Evolutionary conservation across 2,113 vertebrate species (phyloP).

Genomic region (Oryzias curvinotus): DNA sequence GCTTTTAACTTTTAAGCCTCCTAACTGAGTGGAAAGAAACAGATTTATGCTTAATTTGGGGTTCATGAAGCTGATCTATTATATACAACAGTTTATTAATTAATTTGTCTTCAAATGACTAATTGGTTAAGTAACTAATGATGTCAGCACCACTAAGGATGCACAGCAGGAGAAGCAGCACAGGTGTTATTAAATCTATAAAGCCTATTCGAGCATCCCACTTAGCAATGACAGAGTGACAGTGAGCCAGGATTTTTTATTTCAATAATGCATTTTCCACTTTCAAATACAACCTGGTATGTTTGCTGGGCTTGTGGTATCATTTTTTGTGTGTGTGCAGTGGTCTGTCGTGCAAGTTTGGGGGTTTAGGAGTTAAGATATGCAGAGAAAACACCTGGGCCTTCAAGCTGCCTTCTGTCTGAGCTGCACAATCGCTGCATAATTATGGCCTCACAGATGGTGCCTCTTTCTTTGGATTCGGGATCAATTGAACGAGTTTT

Average conservation of each 20-base stretch:
- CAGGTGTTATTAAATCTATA: neutral
- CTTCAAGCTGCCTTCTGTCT: conserved; percentile 64
- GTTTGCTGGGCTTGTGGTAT: neutral
- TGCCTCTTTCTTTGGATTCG: conserved; percentile 61
- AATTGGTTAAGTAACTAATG: neutral
- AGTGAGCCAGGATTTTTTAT: neutral
- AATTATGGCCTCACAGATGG: conserved; percentile 74
- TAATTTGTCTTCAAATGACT: neutral
- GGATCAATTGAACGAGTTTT: conserved; percentile 57
- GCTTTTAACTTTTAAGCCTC: too few species aligned
- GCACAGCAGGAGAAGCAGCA: conserved; percentile 4
- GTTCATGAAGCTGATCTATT: neutral
- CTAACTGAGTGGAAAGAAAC: too few species aligned
- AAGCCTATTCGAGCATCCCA: neutral
- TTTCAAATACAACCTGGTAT: neutral
- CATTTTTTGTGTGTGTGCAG: conserved; percentile 11
- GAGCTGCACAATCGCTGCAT: conserved; percentile 58
- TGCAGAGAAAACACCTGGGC: conserved; percentile 68
- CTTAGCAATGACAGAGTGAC: neutral
- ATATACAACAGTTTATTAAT: neutral
- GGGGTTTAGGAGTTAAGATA: conserved; percentile 35
- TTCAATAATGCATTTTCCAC: neutral
- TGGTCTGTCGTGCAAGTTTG: conserved; percentile 6
- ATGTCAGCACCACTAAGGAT: conserved; percentile 1
- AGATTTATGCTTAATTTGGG: neutral